Evolutionary conservation across 2,888 invertebrate genomes (phyloP), one percentile per base, ranked within the genome.

Genomic region (Sycophila texana): DNA sequence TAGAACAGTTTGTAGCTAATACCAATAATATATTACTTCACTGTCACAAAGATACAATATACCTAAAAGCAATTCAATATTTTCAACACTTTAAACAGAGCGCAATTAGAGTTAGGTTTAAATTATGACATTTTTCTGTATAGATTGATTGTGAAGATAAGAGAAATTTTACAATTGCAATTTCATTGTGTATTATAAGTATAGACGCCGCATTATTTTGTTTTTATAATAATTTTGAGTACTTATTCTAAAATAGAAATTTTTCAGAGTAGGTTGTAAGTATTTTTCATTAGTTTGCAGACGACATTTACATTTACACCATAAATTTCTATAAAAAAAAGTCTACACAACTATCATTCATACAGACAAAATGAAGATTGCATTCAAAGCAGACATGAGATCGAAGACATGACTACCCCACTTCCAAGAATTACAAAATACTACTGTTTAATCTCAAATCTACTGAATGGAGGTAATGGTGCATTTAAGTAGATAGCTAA

Each of bases 401-500:
- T 57, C 57, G 39, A 58, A 7, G 12, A 65, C 75, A 20, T 71
- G 53, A n/a, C n/a, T 73, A 47, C 61, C 60, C 26, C 58, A 79
- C 51, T 57, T 58, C 39, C 7, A 39, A 39, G 7, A 39, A 39
- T 39, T 18, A 63, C 47, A 12, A 14, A 68, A 30, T 66, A 51
- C 16, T 18, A 70, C 18, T 22, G 30, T 14, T 22, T 16, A 51
- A 58, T 49, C 57, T 65, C 49, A 57, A 71, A 67, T 75, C 68
- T 75, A 79, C 66, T 14, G 14, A 68, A n/a, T 51, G 18, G 55
- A 58, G 14, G n/a, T 49, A 78, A 67, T 78, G 78, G 83, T 83
- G 83, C 82, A 76, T 74, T 80, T 26, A 81, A 77, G 74, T 77
- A 81, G 70, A 84, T 79, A 83, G 82, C 83, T 84, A 84, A 79